These are phyloP conservation scores for Abramis brama DNA, from an alignment of 2,113 vertebrate species.

Conservation along the genomic window DNA sequence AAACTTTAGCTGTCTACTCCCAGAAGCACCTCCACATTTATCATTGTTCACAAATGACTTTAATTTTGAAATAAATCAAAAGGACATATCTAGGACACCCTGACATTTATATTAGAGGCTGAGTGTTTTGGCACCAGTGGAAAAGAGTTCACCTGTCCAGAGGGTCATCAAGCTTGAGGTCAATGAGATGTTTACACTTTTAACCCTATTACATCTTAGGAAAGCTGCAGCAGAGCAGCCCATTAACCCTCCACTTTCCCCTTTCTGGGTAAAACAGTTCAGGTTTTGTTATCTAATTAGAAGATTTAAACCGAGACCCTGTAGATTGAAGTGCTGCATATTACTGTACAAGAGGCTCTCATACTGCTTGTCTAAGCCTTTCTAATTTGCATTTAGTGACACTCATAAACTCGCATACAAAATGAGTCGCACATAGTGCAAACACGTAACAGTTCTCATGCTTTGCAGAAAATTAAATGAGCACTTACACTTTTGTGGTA, in stretches of 20 bases:
- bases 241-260: too few relatives aligned
- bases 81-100: not conserved
- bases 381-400: not conserved
- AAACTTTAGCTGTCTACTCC: not conserved
- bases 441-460: not conserved
- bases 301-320: not conserved
- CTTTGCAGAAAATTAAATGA: not conserved
- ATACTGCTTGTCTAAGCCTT: not conserved
- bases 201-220: not conserved
- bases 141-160: not conserved
- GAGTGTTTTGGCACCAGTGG: not conserved
- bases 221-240: not conserved
- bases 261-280: not conserved
- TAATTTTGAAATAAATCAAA: not conserved
- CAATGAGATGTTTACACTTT: not conserved
- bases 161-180: not conserved
- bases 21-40: not conserved
- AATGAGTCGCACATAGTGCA: not conserved
- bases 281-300: not conserved
- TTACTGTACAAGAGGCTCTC: not conserved
- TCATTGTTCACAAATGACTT: not conserved
- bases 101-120: constrained; percentile 7
- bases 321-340: constrained; percentile 4
- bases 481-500: not conserved
- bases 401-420: not conserved